Conservation (phyloP, 2,888 invertebrate species). For the Dryocosmus kuriphilus region DNA sequence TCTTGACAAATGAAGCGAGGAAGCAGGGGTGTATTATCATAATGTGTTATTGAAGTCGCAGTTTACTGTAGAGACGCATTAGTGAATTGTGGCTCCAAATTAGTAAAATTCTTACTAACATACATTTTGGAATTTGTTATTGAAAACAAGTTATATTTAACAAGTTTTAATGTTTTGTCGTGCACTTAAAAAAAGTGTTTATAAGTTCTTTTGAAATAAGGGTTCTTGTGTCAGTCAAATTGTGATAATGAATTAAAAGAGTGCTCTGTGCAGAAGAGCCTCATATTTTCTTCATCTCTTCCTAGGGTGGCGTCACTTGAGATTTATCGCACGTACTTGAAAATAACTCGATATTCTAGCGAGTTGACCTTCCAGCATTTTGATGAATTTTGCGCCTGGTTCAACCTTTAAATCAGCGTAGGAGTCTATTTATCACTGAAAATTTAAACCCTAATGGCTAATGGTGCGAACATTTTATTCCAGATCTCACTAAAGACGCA, state of each 20-base stretch:
- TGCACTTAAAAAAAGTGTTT: too few relatives aligned
- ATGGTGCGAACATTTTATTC: constrained; percentile 9
- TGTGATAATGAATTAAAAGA: constrained; percentile 9
- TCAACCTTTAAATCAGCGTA: neutral
- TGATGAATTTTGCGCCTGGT: constrained; percentile 9
- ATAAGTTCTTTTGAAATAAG: too few relatives aligned
- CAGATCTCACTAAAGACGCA: neutral
- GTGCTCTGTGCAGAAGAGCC: neutral
- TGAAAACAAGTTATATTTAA: too few relatives aligned
- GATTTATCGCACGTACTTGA: constrained; percentile 25
- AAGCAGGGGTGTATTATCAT: too few relatives aligned
- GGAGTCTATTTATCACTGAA: constrained; percentile 15
- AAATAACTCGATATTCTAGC: constrained; percentile 23
- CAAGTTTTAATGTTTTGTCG: too few relatives aligned
- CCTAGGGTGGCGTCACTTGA: constrained; percentile 22
- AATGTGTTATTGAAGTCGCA: neutral
- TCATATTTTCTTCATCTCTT: constrained; percentile 32
- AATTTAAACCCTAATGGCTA: constrained; percentile 8
- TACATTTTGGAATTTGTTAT: too few relatives aligned
- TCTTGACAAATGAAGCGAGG: constrained; percentile 20
- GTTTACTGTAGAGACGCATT: neutral
- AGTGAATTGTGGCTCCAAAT: too few relatives aligned
- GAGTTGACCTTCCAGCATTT: constrained; percentile 12
- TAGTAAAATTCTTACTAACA: too few relatives aligned
- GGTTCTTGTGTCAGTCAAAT: too few relatives aligned